Base-by-base conservation (phyloP, 1,140 invertebrate genomes). In the Microplitis mediator region DNA sequence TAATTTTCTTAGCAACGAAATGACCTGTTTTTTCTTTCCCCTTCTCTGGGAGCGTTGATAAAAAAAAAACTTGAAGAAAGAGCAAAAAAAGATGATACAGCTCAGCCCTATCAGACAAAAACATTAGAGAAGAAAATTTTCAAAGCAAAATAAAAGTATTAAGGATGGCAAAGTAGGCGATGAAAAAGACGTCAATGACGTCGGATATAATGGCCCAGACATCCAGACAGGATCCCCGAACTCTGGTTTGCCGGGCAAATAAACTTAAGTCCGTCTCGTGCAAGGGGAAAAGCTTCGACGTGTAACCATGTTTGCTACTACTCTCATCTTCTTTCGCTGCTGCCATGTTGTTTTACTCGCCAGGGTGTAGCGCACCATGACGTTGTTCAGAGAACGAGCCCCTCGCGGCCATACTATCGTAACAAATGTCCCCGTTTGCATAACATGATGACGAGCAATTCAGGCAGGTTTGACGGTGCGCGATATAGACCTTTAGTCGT, bases 371-470 rank as follows among this genome's bases (percentile, higher is more conserved):
- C 50, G 77, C 63, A 31, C 51, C 65, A 67, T 77, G 78, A 77
- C 75, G 54, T 63, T 75, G 76, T 74, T 75, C 78, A 79, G 75
- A 79, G 77, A 82, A 86, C 80, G 82, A 81, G 80, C 82, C 85
- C 83, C 83, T 77, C 78, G 82, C 77, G 82, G 75, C 81, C 72
- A 45, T 45, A 82, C 83, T 87, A 86, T 83, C 85, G 81, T 85
- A 86, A 86, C 86, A 86, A 87, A 86, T 84, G 85, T 76, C 84
- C 78, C 81, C 83, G 85, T 86, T 87, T 87, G 85, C 86, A 87
- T 87, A 87, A 87, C 86, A 86, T 82, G 84, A 84, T 82, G 84
- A 86, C 85, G 84, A 87, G 85, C 85, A 86, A 87, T 87, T 87
- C 85, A 81, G 85, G 82, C 83, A 82, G 84, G 84, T 85, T 87